Evolutionary conservation across 1,140 invertebrate genomes (phyloP), one percentile per base, ranked within the genome.

Genomic region (Tribolium madens): DNA sequence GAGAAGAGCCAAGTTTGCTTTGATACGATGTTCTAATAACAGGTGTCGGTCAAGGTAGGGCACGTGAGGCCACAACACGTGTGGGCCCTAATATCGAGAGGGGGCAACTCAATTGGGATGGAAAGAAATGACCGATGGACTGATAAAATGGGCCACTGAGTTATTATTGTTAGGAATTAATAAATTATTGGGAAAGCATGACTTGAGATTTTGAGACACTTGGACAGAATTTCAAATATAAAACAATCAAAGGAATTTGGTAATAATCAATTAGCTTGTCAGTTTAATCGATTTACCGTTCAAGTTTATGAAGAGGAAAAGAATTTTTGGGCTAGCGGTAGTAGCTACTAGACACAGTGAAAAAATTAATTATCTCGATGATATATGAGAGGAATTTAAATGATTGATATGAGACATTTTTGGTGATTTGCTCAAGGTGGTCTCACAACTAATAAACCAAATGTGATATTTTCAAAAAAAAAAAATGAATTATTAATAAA

Each of bases 31-130:
- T 64, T 71, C 50, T 79, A 73, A 73, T 79, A 79, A 76, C 77
- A 79, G 75, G 77, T 79, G 77, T 73, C 77, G 77, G 77, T 79
- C 77, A 79, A 79, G 77, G 77, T 76, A 76, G 77, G 71, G 36
- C 77, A 79, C 69, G 74, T 79, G 75, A 79, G 74, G 77, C 70
- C 77, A 48, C 69, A 73, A 76, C 77, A 79, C 77, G 77, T 79
- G 77, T 76, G 77, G 74, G 57, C 57, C 57, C 57, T 64, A 64
- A 64, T 64, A 64, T n/a, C 17, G 21, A 10, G 53, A 18, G 53
- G 53, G 53, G 26, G n/a, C 53, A 33, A 33, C 57, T 64, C 21
- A 18, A 60, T 60, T 60, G 53, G 17, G 53, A 60, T 60, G 17
- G 53, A 18, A 15, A 60, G n/a, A 18, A 60, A 60, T 60, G n/a